Conservation (phyloP, 2,113 vertebrate genomes). For the Hucho hucho region DNA sequence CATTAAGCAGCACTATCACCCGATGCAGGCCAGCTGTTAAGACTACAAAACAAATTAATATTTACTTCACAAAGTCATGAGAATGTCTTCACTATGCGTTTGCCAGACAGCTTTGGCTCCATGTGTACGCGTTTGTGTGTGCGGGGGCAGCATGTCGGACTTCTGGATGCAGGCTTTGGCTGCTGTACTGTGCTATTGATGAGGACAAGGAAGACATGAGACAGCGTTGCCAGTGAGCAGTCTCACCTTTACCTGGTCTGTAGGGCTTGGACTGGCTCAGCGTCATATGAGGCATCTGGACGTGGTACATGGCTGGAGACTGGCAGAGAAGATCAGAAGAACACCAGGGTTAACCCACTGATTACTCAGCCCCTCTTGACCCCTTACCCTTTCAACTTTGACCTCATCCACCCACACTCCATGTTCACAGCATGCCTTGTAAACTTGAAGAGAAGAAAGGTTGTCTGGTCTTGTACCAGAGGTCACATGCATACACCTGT, state of each 20-base stretch:
- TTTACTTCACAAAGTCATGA: too few relatives aligned
- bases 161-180: too few relatives aligned
- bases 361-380: not conserved
- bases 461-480: slow-evolving; percentile 49
- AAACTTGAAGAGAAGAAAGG: slow-evolving; percentile 7
- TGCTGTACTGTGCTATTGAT: not conserved
- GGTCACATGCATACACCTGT: slow-evolving; percentile 55
- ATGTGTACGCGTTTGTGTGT: too few relatives aligned
- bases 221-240: slow-evolving; percentile 63
- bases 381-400: not conserved
- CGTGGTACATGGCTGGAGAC: slow-evolving; percentile 91
- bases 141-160: too few relatives aligned
- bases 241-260: slow-evolving; percentile 99
- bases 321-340: slow-evolving; percentile 57
- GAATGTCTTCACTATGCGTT: too few relatives aligned
- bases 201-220: slow-evolving; percentile 18
- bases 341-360: slow-evolving; percentile 29
- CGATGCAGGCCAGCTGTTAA: too few relatives aligned
- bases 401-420: slow-evolving; percentile 7
- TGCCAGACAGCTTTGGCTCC: too few relatives aligned
- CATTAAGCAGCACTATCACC: too few relatives aligned
- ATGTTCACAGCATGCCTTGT: slow-evolving; percentile 16
- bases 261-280: slow-evolving; percentile 98
- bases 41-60: too few relatives aligned
- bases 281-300: slow-evolving; percentile 95